Base-by-base conservation (phyloP, 2,113 vertebrate genomes). In the Pithys albifrons region DNA sequence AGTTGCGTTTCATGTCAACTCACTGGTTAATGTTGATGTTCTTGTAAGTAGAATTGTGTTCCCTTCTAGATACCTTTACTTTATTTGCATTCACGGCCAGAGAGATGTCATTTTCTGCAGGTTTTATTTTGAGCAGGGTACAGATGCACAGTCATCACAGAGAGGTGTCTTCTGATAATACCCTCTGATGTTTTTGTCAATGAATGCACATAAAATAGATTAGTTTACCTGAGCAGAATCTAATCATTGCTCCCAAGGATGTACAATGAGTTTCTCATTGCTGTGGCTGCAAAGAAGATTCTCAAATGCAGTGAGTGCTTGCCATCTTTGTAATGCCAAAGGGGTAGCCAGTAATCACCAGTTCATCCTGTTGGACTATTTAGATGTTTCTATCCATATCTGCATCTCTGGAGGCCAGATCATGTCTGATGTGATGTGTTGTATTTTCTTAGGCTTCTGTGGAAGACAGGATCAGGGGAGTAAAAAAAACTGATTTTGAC, bases 161-260 rank as follows among this genome's bases (percentile, higher is more conserved):
- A 94, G 74, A 85, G 28, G 35, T n/a, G 59, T 59, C 48, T 87
- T 91, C 75, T 88, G 57, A 37, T 91, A 95, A 91, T 41, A 65
- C 52, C 88, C 91, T 79, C 87, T 95, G 82, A 94, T 37, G 1
- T 39, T 95, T 93, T 93, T 95, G 85, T 91, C 95, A 91, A 90
- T 84, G 75, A 92, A 46, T 86, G 85, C 75, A 90, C 94, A 71
- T 88, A 69, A 84, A 88, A 93, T 78, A 91, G 87, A 92, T 97
- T 87, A 85, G 71, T 71, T 89, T 93, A 55, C 88, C 62, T 94
- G 88, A 95, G 81, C 49, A 57, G 85, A 90, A 95, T 94, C 76
- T 92, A 88, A 85, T 95, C 2, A 1, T 83, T 95, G 59, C 67
- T 90, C 71, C 72, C 39, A 19, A 52, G 58, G 35, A 29, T 55